These are phyloP conservation scores for Anguilla marmorata DNA, from an alignment of 2,797 vertebrate genomes.

Conservation along the genomic window DNA sequence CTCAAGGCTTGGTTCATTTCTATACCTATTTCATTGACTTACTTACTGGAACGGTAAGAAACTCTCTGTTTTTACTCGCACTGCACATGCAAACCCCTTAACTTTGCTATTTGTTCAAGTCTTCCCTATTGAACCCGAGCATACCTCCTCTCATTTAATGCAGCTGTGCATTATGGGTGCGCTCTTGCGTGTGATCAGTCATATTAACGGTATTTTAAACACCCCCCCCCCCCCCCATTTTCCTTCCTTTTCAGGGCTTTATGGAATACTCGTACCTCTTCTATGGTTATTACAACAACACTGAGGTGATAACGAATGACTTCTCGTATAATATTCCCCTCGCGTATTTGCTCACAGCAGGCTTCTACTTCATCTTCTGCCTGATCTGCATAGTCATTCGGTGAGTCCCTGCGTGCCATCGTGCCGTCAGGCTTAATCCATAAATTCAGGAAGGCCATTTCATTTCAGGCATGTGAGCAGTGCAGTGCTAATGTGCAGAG, in stretches of 20 bases:
- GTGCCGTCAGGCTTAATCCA: neutral
- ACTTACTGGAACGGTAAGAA: constrained; percentile 81
- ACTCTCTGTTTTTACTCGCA: neutral
- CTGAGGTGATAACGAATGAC: constrained; percentile 44
- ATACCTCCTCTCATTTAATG: neutral
- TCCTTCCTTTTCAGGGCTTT: constrained; percentile 72
- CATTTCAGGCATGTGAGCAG: neutral
- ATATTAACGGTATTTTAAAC: neutral
- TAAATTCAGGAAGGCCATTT: neutral
- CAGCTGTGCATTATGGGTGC: neutral
- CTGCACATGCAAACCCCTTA: neutral
- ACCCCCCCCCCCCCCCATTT: neutral
- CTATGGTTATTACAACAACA: constrained; percentile 83
- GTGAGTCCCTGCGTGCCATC: constrained; percentile 61
- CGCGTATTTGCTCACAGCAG: constrained; percentile 76
- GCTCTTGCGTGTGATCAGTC: neutral
- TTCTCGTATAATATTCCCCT: constrained; percentile 78
- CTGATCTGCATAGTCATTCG: constrained; percentile 76
- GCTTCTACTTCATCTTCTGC: constrained; percentile 75
- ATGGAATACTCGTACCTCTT: constrained; percentile 86
- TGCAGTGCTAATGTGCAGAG: neutral
- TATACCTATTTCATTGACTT: constrained; percentile 76
- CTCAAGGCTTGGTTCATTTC: constrained; percentile 66
- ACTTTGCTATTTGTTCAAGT: neutral
- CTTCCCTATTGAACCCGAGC: neutral